Conservation (phyloP, 2,797 vertebrate genomes). For the Discoglossus pictus region DNA sequence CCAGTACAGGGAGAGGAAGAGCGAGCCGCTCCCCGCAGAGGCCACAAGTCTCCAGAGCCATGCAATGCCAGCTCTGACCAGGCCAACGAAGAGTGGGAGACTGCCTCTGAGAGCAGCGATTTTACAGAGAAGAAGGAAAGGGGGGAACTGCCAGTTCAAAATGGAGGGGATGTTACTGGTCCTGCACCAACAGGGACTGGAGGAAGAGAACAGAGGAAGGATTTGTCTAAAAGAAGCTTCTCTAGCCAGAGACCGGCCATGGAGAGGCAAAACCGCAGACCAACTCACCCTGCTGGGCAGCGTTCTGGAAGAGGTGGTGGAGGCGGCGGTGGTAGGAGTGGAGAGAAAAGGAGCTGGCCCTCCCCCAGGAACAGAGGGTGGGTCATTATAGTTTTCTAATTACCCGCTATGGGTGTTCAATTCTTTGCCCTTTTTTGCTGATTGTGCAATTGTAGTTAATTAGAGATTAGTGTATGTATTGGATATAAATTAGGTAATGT, state of each 20-base stretch:
- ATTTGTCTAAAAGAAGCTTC: conserved; percentile 87
- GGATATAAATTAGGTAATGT: too few relatives aligned
- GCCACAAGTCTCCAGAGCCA: conserved; percentile 88
- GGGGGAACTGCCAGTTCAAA: conserved; percentile 61
- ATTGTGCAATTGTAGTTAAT: too few relatives aligned
- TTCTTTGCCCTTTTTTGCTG: not conserved
- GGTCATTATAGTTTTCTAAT: conserved; percentile 42
- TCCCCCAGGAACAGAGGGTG: conserved; percentile 90
- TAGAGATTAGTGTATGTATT: too few relatives aligned
- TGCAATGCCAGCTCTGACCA: conserved; percentile 92
- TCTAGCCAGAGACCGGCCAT: conserved; percentile 90
- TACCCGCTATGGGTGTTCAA: not conserved
- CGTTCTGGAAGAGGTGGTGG: conserved; percentile 67
- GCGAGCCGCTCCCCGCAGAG: conserved; percentile 54
- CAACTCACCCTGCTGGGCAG: conserved; percentile 66
- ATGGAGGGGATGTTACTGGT: conserved; percentile 57
- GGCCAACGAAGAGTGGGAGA: conserved; percentile 96
- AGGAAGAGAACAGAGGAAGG: conserved; percentile 75
- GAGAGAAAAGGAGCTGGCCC: conserved; percentile 77
- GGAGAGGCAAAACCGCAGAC: conserved; percentile 89
- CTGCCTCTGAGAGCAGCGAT: conserved; percentile 92
- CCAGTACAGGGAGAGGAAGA: conserved; percentile 40
- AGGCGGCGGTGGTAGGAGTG: conserved; percentile 60
- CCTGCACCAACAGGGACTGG: conserved; percentile 45
- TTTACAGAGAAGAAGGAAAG: conserved; percentile 86